Evolutionary conservation across 2,888 invertebrate genomes (phyloP), one percentile per base, ranked within the genome.

Genomic region (Diarsia rubi): DNA sequence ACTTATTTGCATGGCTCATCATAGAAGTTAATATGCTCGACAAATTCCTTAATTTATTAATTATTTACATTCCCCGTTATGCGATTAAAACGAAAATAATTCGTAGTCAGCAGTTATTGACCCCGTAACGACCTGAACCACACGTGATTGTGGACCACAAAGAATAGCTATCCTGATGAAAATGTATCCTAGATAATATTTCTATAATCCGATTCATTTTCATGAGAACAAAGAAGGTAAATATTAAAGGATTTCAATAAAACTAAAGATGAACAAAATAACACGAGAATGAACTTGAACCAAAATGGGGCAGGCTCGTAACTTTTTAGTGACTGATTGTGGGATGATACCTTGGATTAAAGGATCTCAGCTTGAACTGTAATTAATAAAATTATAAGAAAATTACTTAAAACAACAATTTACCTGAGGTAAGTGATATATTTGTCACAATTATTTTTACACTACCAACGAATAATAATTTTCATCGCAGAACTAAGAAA

Each of bases 401-500:
- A 87, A 88, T 80, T 84, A 86, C 72, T 84, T 82, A 89, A 92
- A 94, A 94, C 90, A 92, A 91, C 88, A 89, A 90, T 91, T 95
- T 96, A 96, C 96, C 96, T 96, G 95, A 92, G 91, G 86, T 91
- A 92, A 91, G 92, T 90, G 92, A 90, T 94, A 93, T 94, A 94
- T 93, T 96, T 94, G 94, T 95, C 96, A 96, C 95, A 96, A 96
- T 95, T 96, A 96, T 96, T 96, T 96, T 96, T 96, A 96, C 94
- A 96, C 95, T 95, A 94, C 92, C 92, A 95, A 93, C 93, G 95
- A 95, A 94, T 95, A 94, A 94, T 92, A 94, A 94, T 93, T 95
- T 95, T 96, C 96, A 96, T 96, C 93, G 94, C 96, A 95, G 94
- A 92, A 89, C 79, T 89, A 86, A 89, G 89, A 79, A 79, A 88